A percentile compares a stretch with the other conserved stretches of the same genome.
Evolutionary conservation across 2,888 invertebrate genomes (phyloP).

Genomic region (Ophraella communa): DNA sequence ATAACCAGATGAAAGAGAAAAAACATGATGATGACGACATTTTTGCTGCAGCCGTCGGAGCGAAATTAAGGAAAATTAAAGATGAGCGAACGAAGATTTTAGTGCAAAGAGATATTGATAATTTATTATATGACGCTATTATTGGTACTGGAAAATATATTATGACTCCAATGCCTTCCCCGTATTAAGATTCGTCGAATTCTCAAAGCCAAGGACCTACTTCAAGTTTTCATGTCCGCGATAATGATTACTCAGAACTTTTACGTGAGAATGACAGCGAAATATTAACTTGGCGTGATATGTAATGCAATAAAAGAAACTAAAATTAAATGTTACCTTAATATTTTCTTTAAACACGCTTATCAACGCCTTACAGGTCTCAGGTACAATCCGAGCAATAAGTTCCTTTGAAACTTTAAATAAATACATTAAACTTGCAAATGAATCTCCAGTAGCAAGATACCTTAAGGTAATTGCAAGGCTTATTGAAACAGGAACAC

Average conservation of each 20-base stretch:
- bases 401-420: conserved; percentile 1
- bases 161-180: no score
- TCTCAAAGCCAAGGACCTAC: no score
- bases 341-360: neutral
- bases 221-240: neutral
- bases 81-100: conserved; percentile 2
- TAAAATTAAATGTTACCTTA: neutral
- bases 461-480: conserved; percentile 1
- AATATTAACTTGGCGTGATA: neutral
- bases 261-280: neutral
- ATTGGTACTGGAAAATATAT: conserved; percentile 1
- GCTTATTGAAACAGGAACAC: neutral
- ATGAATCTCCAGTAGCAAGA: neutral
- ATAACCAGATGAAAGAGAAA: neutral
- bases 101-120: conserved; percentile 1
- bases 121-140: conserved; percentile 5
- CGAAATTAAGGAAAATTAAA: neutral
- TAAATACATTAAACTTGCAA: conserved; percentile 3
- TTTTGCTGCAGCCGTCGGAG: conserved; percentile 2
- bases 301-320: neutral
- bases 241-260: neutral
- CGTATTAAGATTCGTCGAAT: no score
- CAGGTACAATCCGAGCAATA: conserved; percentile 7
- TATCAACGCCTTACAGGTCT: neutral
- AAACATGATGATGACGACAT: neutral